These are phyloP conservation scores for Gymnothorax javanicus DNA, from an alignment of 2,797 vertebrate species.

Conservation along the genomic window DNA sequence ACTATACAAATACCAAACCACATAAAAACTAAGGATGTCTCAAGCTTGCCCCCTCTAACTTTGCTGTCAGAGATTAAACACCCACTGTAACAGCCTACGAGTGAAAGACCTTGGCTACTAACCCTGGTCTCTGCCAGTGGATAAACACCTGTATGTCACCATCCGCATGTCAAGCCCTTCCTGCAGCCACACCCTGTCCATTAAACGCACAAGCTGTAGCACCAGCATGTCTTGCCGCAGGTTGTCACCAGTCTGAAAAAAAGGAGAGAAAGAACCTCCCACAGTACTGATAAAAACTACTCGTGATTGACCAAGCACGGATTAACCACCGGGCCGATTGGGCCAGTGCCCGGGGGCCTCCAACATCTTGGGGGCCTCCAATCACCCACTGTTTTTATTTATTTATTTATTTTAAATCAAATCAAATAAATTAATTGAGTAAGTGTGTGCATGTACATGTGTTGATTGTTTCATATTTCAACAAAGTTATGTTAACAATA, in stretches of 20 bases:
- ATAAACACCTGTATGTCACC: slow-evolving; percentile 91
- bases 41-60: background rate
- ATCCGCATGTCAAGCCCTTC: slow-evolving; percentile 91
- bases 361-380: no score
- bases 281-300: background rate
- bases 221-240: slow-evolving; percentile 94
- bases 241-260: slow-evolving; percentile 84
- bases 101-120: slow-evolving; percentile 32
- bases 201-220: slow-evolving; percentile 88
- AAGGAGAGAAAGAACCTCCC: background rate
- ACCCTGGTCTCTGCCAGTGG: slow-evolving; percentile 84
- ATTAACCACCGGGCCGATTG: no score
- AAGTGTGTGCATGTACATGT: no score
- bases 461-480: no score
- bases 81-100: background rate
- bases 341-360: no score
- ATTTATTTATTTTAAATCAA: no score
- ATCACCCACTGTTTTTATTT: no score
- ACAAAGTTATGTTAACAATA: no score
- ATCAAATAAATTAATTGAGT: no score
- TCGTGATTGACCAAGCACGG: no score
- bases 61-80: background rate
- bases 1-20: background rate
- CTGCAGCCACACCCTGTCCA: slow-evolving; percentile 91
- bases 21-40: background rate